A percentile compares a stretch with the other conserved stretches of the same genome.
These are phyloP conservation scores for Cosmorhoe ocellata DNA, from an alignment of 2,888 invertebrate species.

Conservation along the genomic window DNA sequence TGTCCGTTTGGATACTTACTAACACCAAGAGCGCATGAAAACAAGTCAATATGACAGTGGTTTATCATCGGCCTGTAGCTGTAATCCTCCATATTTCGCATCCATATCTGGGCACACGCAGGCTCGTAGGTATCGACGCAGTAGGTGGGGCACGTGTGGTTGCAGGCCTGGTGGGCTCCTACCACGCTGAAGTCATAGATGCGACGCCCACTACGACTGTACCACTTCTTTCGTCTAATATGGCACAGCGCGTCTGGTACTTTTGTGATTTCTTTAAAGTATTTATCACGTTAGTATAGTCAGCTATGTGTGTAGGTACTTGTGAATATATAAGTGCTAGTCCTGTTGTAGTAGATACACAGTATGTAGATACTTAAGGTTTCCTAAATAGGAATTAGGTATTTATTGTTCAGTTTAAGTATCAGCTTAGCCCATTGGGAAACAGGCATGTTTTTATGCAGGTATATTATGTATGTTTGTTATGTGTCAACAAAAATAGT, in stretches of 20 bases:
- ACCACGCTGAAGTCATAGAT: constrained; percentile 57
- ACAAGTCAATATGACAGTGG: constrained; percentile 72
- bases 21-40: constrained; percentile 60
- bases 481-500: no score
- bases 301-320: no score
- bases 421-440: no score
- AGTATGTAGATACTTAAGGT: no score
- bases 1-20: no score
- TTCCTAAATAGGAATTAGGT: no score
- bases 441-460: no score
- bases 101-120: constrained; percentile 63
- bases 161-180: constrained; percentile 65
- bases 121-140: constrained; percentile 67
- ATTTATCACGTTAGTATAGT: no score
- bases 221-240: constrained; percentile 24
- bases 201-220: constrained; percentile 41
- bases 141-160: constrained; percentile 68
- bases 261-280: constrained; percentile 45
- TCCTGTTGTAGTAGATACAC: no score
- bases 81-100: constrained; percentile 31
- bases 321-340: no score
- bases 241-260: constrained; percentile 44
- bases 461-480: no score
- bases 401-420: no score
- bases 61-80: constrained; percentile 59